Evolutionary conservation across 1,140 invertebrate genomes (phyloP).

Genomic region (Parasteatoda tepidariorum): DNA sequence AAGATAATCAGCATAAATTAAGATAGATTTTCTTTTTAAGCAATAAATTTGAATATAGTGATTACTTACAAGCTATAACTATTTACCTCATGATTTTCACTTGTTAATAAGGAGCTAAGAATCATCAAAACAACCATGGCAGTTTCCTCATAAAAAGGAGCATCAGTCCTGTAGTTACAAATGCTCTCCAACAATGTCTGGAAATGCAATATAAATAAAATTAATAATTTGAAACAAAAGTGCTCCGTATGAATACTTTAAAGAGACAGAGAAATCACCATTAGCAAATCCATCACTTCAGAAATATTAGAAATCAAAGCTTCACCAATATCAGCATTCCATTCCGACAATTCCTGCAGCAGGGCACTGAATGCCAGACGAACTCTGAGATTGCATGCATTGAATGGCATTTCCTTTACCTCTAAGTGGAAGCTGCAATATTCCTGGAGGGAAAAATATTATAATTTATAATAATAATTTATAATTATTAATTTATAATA

Average conservation of each 20-base stretch:
- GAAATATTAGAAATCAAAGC: slow-evolving; percentile 49
- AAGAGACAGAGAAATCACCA: background rate
- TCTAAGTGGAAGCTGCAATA: slow-evolving; percentile 35
- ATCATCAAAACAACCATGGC: slow-evolving; percentile 40
- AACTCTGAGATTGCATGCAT: slow-evolving; percentile 2
- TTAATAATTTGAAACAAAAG: background rate
- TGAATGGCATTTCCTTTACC: background rate
- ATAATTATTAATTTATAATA: no score
- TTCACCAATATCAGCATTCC: slow-evolving; percentile 42
- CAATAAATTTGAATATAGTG: no score
- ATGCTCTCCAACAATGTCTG: slow-evolving; percentile 31
- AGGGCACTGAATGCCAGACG: slow-evolving; percentile 10
- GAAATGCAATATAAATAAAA: background rate
- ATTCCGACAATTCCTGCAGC: slow-evolving; percentile 23
- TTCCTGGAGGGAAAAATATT: slow-evolving; percentile 23
- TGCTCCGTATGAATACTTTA: background rate
- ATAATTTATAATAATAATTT: no score
- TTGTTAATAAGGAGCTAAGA: slow-evolving; percentile 29
- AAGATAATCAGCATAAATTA: no score
- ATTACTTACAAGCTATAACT: no score
- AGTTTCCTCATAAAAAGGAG: slow-evolving; percentile 27
- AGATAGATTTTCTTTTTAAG: no score
- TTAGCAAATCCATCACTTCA: slow-evolving; percentile 39
- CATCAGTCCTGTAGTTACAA: slow-evolving; percentile 21
- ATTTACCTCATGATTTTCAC: slow-evolving; percentile 10